phyloP scores from a whole-genome alignment of 2,113 vertebrate genomes.

The Poeciliopsis prolifica region DNA sequence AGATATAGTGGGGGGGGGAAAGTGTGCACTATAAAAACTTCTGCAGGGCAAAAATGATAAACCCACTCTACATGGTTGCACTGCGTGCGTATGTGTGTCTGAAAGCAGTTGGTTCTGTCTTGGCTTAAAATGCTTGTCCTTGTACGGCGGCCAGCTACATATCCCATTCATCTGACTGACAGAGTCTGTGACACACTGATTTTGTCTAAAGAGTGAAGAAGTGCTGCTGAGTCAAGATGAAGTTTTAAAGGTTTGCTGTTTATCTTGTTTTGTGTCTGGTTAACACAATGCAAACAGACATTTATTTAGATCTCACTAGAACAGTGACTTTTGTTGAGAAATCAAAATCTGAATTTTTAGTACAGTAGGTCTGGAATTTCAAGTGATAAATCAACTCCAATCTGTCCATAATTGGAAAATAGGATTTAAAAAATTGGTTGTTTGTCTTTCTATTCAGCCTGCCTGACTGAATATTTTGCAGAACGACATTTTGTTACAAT shows the following conservation, averaged over 20 bases:
- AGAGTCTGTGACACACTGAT: slow-evolving; percentile 48
- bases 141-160: slow-evolving; percentile 55
- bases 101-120: slow-evolving; percentile 47
- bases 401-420: not conserved
- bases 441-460: too few relatives aligned
- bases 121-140: slow-evolving; percentile 73
- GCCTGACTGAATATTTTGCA: not conserved
- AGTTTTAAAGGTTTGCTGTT: slow-evolving; percentile 52
- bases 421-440: too few relatives aligned
- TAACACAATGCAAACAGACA: slow-evolving; percentile 50
- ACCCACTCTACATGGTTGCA: slow-evolving; percentile 52
- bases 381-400: not conserved
- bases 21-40: slow-evolving; percentile 72
- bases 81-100: slow-evolving; percentile 28
- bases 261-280: slow-evolving; percentile 57
- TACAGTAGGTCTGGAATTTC: too few relatives aligned
- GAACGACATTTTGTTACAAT: not conserved
- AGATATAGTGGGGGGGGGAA: slow-evolving; percentile 54
- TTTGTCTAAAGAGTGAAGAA: slow-evolving; percentile 54
- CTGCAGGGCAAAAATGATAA: slow-evolving; percentile 72
- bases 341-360: too few relatives aligned
- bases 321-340: not conserved
- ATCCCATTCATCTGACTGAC: slow-evolving; percentile 50
- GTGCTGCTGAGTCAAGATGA: slow-evolving; percentile 50
- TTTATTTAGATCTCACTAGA: not conserved